A percentile compares a stretch with the other conserved stretches of the same genome.
Evolutionary conservation across 2,888 invertebrate species (phyloP).

Genomic region (Anoplius nigerrimus): DNA sequence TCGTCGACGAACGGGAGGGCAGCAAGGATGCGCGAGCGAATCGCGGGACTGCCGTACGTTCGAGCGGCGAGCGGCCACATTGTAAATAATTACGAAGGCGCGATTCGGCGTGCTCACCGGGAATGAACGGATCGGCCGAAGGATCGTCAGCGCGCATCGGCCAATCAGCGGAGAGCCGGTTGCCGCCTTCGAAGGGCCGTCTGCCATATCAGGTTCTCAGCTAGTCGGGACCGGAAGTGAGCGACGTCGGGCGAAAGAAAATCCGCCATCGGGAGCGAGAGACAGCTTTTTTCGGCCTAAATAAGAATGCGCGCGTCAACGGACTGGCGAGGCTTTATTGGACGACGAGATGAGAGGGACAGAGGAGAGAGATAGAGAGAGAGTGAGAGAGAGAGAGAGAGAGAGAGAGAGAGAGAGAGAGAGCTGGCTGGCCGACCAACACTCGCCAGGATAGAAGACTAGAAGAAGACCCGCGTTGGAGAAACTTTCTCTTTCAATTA

Average conservation of each 20-base stretch:
- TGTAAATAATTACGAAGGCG: slow-evolving; percentile 46
- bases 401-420: not conserved
- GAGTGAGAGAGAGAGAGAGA: not conserved
- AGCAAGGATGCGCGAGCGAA: slow-evolving; percentile 10
- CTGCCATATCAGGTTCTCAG: too few species aligned
- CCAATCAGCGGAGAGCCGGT: too few species aligned
- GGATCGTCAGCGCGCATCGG: too few species aligned
- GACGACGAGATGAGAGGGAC: not conserved
- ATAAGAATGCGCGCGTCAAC: slow-evolving; percentile 42
- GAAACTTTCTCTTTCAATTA: slow-evolving; percentile 15
- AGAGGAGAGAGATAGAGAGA: not conserved
- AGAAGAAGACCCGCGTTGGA: slow-evolving; percentile 55
- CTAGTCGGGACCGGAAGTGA: too few species aligned
- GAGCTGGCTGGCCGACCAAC: not conserved
- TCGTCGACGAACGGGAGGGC: not conserved
- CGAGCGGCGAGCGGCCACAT: slow-evolving; percentile 39
- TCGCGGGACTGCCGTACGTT: slow-evolving; percentile 31
- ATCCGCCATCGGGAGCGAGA: slow-evolving; percentile 35
- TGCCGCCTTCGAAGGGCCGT: too few species aligned
- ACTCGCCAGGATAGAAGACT: not conserved
- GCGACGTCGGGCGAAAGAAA: too few species aligned
- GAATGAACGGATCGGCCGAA: too few species aligned
- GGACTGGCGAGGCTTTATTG: slow-evolving; percentile 34
- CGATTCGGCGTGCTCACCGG: too few species aligned
- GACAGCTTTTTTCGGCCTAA: slow-evolving; percentile 54